Conservation (phyloP, 2,888 invertebrate genomes). For the Agrotis segetum region DNA sequence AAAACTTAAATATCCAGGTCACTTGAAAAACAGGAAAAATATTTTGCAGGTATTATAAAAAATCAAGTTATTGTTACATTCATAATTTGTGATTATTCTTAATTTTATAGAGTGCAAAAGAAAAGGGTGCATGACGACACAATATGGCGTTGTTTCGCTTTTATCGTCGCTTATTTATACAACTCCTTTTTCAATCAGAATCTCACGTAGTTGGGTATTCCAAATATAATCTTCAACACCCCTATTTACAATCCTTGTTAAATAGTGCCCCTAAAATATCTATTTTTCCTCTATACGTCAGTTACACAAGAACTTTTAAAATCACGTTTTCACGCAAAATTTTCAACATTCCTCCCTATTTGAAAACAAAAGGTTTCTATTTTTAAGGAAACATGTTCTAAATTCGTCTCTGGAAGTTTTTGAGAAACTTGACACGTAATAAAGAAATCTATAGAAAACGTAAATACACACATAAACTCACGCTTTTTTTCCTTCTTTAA, state of each 20-base stretch:
- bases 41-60: too few relatives aligned
- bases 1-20: too few relatives aligned
- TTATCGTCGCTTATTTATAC: too few relatives aligned
- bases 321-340: slow-evolving; percentile 21
- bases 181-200: neutral
- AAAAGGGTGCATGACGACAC: too few relatives aligned
- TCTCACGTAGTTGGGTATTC: neutral
- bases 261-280: neutral
- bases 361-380: slow-evolving; percentile 20
- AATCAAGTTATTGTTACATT: too few relatives aligned
- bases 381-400: slow-evolving; percentile 10
- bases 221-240: slow-evolving; percentile 2
- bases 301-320: slow-evolving; percentile 1
- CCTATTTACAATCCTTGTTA: slow-evolving; percentile 1
- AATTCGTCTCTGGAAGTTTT: slow-evolving; percentile 15
- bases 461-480: too few relatives aligned
- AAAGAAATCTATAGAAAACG: slow-evolving; percentile 40
- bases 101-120: too few relatives aligned
- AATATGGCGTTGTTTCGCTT: too few relatives aligned
- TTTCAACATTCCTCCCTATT: neutral
- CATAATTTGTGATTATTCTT: too few relatives aligned
- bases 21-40: too few relatives aligned
- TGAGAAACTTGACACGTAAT: slow-evolving; percentile 62
- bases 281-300: slow-evolving; percentile 31
- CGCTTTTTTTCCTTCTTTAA: too few relatives aligned